Evolutionary conservation across 2,113 vertebrate genomes (phyloP), one percentile per base, ranked within the genome.

Genomic region (Oreochromis aureus): DNA sequence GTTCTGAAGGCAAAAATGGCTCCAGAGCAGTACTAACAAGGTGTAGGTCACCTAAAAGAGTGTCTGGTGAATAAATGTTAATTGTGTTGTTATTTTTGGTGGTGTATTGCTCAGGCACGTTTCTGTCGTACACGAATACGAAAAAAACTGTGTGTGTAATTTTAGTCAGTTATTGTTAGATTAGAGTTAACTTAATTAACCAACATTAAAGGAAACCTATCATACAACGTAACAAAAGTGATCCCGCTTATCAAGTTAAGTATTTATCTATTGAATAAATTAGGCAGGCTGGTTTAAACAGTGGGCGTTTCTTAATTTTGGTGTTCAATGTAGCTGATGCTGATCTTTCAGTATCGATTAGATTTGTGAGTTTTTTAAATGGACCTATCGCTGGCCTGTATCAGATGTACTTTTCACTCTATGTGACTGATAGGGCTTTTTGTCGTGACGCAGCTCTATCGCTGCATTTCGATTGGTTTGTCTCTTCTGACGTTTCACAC

Each of bases 281-380:
- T 78, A 51, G 27, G 10, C 18, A n/a, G 24, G 27, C 6, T 32
- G 71, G 44, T 32, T 15, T 36, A 55, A 30, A 9, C 16, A 56
- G 36, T 55, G 34, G 51, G 22, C 9, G 10, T 55, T 84, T 41
- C 34, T 73, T 78, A 13, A 78, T 51, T 51, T 19, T 78, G 27
- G 3, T 69, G 10, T 87, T 80, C 34, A 7, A 36, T 66, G 2
- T 16, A 32, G 34, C 11, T 16, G 32, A 55, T 46, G 8, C 30
- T 69, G 34, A 39, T 87, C 15, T 61, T 90, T 46, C 32, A 73
- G 15, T 82, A 84, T 51, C 59, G 66, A 79, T 82, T n/a, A 27
- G 71, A 86, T 86, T 55, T 56, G 44, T 87, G 94, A 90, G 91
- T 96, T 96, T 94, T 97, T 97, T 83, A 97, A 97, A 97, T 48